Conservation (phyloP, 2,888 invertebrate species). For the Calliopum simillimum region DNA sequence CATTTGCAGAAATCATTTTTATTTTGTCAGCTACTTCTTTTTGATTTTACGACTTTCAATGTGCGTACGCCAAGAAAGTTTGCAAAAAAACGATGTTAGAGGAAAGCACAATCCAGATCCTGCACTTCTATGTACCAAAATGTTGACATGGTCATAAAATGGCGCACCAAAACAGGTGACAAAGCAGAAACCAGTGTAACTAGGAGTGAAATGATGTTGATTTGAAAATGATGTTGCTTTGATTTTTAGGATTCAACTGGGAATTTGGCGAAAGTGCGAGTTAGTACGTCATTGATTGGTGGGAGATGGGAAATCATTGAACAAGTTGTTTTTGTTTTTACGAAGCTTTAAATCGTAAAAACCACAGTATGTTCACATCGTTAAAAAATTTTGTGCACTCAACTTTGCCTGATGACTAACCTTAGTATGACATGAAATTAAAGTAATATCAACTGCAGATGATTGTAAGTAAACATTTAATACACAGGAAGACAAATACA, state of each 20-base stretch:
- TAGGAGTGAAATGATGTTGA: slow-evolving; percentile 12
- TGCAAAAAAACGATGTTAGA: neutral
- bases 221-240: slow-evolving; percentile 22
- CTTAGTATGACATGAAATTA: neutral
- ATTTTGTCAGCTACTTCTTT: slow-evolving; percentile 51
- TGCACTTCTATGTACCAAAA: slow-evolving; percentile 58
- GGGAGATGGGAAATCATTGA: no score
- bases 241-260: slow-evolving; percentile 17
- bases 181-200: slow-evolving; percentile 46
- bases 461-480: no score
- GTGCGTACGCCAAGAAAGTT: slow-evolving; percentile 3
- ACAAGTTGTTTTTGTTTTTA: no score
- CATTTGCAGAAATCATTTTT: slow-evolving; percentile 58
- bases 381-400: neutral
- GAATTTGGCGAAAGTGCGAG: neutral
- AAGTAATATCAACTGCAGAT: no score
- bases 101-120: neutral
- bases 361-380: neutral
- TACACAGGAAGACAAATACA: no score
- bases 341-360: neutral
- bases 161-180: slow-evolving; percentile 55
- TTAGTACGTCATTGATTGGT: neutral
- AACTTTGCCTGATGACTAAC: neutral
- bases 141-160: slow-evolving; percentile 60
- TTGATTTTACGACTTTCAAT: slow-evolving; percentile 57